phyloP scores from a whole-genome alignment of 2,113 vertebrate genomes.

The Ranitomeya imitator region DNA sequence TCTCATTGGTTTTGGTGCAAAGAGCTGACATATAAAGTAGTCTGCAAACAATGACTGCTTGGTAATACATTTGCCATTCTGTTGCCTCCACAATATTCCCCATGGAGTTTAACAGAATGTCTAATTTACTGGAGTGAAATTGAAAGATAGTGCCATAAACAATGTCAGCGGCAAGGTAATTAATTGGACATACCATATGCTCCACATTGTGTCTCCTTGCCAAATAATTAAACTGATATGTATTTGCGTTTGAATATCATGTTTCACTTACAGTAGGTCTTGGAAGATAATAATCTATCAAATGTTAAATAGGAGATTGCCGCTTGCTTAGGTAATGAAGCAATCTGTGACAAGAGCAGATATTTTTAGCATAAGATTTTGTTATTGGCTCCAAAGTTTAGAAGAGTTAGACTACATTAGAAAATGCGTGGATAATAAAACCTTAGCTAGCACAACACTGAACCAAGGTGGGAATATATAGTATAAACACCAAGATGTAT shows the following conservation, averaged over 20 bases:
- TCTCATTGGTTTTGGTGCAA: not conserved
- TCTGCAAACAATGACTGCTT: not conserved
- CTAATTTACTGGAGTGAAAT: slow-evolving; percentile 33
- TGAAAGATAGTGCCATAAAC: slow-evolving; percentile 45
- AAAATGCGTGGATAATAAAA: not conserved
- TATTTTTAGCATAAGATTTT: slow-evolving; percentile 41
- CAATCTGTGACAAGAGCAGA: slow-evolving; percentile 10
- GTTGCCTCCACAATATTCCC: slow-evolving; percentile 32
- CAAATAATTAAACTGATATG: slow-evolving; percentile 50
- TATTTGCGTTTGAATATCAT: slow-evolving; percentile 25
- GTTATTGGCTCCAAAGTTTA: slow-evolving; percentile 13
- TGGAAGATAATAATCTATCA: slow-evolving; percentile 32
- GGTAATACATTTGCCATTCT: slow-evolving; percentile 24
- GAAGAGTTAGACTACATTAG: not conserved
- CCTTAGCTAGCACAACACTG: not conserved
- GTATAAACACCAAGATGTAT: not conserved
- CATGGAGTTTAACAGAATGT: slow-evolving; percentile 17
- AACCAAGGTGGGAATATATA: not conserved
- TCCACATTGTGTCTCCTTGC: slow-evolving; percentile 40
- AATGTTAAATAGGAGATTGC: slow-evolving; percentile 33
- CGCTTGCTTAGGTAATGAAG: slow-evolving; percentile 26
- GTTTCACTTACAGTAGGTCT: slow-evolving; percentile 18
- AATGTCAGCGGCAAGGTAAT: slow-evolving; percentile 42
- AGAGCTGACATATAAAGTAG: not conserved
- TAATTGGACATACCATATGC: slow-evolving; percentile 55